Evolutionary conservation across 1,140 invertebrate species (phyloP).

Genomic region (Bradynema listronoti): DNA sequence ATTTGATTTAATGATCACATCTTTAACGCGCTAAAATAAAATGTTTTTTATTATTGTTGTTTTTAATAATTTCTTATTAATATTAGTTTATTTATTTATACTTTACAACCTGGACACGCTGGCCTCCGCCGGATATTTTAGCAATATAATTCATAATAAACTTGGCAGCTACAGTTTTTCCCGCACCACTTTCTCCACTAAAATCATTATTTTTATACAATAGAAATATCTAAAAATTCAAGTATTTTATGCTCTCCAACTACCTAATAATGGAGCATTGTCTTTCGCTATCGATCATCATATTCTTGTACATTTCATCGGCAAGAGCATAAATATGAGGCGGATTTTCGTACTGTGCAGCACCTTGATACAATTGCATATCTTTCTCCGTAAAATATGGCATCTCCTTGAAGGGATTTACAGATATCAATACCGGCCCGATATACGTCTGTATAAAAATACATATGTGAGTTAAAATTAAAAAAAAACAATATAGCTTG

Average conservation of each 20-base stretch:
- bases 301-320: conserved; percentile 81
- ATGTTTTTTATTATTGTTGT: not conserved
- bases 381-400: conserved; percentile 94
- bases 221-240: conserved; percentile 7
- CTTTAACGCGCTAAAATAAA: conserved; percentile 61
- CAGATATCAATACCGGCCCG: conserved; percentile 92
- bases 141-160: conserved; percentile 80
- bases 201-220: conserved; percentile 11
- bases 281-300: conserved; percentile 72
- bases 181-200: conserved; percentile 79
- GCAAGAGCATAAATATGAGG: conserved; percentile 96
- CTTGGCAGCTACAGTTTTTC: conserved; percentile 97
- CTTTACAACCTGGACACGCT: conserved; percentile 68
- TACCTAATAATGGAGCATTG: conserved; percentile 88
- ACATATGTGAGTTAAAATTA: not conserved
- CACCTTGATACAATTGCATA: conserved; percentile 89
- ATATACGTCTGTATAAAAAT: conserved; percentile 88
- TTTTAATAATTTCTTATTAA: not conserved
- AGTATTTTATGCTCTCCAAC: not conserved
- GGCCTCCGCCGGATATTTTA: conserved; percentile 75
- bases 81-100: conserved; percentile 49
- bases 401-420: conserved; percentile 96
- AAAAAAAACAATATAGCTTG: conserved; percentile 6
- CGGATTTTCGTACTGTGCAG: conserved; percentile 90
- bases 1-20: conserved; percentile 64